Conservation (phyloP, 2,888 invertebrate species). For the Bruchidius siliquastri region DNA sequence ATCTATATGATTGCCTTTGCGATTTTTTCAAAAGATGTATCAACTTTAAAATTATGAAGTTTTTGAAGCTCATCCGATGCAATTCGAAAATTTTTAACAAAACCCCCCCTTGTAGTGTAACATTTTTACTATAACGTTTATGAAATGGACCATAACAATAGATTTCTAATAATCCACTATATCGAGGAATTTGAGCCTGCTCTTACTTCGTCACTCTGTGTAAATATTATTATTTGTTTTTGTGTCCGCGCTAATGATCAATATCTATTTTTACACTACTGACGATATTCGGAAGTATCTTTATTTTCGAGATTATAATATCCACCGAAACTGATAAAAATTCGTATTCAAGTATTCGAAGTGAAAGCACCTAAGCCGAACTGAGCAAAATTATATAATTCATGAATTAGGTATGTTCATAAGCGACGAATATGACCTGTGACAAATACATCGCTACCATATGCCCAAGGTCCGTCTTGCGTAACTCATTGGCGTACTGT, state of each 20-base stretch:
- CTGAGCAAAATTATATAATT: neutral
- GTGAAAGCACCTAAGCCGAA: neutral
- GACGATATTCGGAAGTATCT: neutral
- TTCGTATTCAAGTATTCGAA: neutral
- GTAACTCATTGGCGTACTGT: neutral
- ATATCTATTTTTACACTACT: neutral
- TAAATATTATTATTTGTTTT: neutral
- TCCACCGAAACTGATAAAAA: neutral
- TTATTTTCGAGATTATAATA: neutral
- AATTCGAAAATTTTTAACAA: no score
- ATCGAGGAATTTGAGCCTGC: neutral
- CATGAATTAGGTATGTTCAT: neutral
- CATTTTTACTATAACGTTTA: no score
- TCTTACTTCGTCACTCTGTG: neutral
- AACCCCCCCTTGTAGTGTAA: no score
- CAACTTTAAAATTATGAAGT: no score
- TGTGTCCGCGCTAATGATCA: neutral
- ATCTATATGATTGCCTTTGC: no score
- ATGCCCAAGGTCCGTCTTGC: neutral
- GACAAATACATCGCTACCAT: neutral
- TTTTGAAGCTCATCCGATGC: no score
- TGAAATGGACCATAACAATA: no score
- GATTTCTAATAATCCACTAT: no score
- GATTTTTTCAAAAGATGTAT: no score
- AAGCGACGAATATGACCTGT: neutral